Percentiles rank a stretch among this genome's conserved stretches.
phyloP scores from a whole-genome alignment of 2,113 vertebrate genomes.

The Sarotherodon lohbergeri region DNA sequence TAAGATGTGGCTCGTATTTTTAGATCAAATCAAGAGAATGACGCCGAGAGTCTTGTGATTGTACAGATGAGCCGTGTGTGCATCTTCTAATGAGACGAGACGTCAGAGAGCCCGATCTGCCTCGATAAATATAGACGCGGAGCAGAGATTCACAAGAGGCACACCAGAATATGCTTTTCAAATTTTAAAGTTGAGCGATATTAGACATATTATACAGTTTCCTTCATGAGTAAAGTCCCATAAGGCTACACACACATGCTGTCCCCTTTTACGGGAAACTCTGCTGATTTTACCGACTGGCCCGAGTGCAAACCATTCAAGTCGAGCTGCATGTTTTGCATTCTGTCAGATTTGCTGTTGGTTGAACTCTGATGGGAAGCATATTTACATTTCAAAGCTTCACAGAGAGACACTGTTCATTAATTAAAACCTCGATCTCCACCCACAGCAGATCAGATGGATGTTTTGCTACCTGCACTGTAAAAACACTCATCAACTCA shows the following conservation, averaged over 20 bases:
- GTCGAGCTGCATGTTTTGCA: not conserved
- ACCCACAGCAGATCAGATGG: slow-evolving; percentile 9
- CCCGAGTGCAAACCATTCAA: not conserved
- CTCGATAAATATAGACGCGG: slow-evolving; percentile 58
- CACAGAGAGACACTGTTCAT: slow-evolving; percentile 35
- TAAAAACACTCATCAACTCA: not conserved
- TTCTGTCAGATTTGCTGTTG: slow-evolving; percentile 16
- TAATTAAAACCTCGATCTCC: slow-evolving; percentile 54
- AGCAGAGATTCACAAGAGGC: slow-evolving; percentile 22
- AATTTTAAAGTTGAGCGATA: slow-evolving; percentile 22
- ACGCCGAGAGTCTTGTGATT: slow-evolving; percentile 39
- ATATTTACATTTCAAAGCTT: slow-evolving; percentile 67
- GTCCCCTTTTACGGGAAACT: slow-evolving; percentile 5
- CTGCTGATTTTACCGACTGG: not conserved
- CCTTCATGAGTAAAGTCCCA: not conserved
- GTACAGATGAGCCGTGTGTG: slow-evolving; percentile 19
- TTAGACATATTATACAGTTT: not conserved
- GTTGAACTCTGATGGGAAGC: slow-evolving; percentile 13
- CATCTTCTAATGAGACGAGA: slow-evolving; percentile 53
- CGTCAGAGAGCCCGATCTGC: slow-evolving; percentile 36
- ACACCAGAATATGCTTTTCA: slow-evolving; percentile 25
- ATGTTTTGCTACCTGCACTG: slow-evolving; percentile 19
- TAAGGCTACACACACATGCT: not conserved
- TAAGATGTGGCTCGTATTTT: slow-evolving; percentile 50
- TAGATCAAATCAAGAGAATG: slow-evolving; percentile 59